phyloP scores from a whole-genome alignment of 2,888 invertebrate genomes.

The Mesorhabditis spiculigera region DNA sequence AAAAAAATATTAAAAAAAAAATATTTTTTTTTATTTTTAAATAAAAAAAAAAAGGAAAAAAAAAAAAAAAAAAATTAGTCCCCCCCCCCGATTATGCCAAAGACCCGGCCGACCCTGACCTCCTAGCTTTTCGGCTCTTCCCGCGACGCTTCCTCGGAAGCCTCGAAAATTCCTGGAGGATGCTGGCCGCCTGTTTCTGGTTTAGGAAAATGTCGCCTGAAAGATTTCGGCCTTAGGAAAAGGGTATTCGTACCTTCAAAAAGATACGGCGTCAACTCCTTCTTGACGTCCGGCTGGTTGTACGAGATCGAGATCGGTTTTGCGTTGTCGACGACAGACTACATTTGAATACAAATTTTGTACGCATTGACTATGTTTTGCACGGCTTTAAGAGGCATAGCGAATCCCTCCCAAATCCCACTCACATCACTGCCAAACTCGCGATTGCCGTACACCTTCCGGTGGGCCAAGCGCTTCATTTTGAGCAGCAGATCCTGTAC shows the following conservation, averaged over 20 bases:
- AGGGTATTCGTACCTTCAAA: slow-evolving; percentile 45
- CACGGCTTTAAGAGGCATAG: neutral
- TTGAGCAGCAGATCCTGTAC: slow-evolving; percentile 37
- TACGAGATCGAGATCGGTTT: slow-evolving; percentile 41
- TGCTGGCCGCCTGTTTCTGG: slow-evolving; percentile 44
- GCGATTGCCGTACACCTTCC: slow-evolving; percentile 38
- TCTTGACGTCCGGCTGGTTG: slow-evolving; percentile 43
- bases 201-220: slow-evolving; percentile 54
- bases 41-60: neutral
- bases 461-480: slow-evolving; percentile 44
- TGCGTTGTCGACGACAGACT: slow-evolving; percentile 33
- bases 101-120: neutral
- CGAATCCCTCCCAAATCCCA: neutral
- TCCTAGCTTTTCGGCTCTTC: neutral
- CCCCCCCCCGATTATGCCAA: too few relatives aligned
- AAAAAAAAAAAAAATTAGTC: neutral
- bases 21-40: too few relatives aligned
- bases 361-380: slow-evolving; percentile 6
- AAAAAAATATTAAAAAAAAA: too few relatives aligned
- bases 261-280: slow-evolving; percentile 44
- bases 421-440: slow-evolving; percentile 47
- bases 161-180: slow-evolving; percentile 36
- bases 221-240: neutral
- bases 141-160: slow-evolving; percentile 11
- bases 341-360: slow-evolving; percentile 7